Evolutionary conservation across 2,113 vertebrate species (phyloP), one percentile per base, ranked within the genome.

Genomic region (Calypte anna): DNA sequence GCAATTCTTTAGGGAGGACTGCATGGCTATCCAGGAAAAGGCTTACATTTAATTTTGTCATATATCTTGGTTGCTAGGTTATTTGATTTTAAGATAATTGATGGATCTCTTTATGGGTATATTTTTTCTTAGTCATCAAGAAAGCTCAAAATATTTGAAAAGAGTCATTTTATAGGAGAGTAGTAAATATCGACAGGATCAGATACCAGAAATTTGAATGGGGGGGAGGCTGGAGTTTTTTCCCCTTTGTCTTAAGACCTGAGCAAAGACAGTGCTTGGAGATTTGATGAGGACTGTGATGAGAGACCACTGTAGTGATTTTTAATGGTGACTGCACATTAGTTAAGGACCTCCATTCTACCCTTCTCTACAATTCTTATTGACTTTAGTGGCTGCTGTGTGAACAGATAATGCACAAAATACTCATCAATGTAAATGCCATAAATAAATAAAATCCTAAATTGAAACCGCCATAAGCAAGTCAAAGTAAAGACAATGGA

Each of bases 51-150:
- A 78, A 91, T 93, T 92, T 96, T 87, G 22, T 55, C 54, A 55
- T 87, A 80, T 86, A 66, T 92, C 50, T 46, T 89, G 36, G 14
- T 79, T 92, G 73, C 73, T 74, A 90, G 38, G 28, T 86, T 93
- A 78, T 96, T 88, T 96, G 86, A 92, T 94, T 90, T 92, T 95
- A 90, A 95, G 82, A 61, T 83, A 91, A 91, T 86, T 91, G 85
- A 96, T 92, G 85, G 58, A 92, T 69, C 69, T 80, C 55, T 94
- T 85, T 82, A 63, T 82, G n/a, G 23, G 33, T 67, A 33, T 85
- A 40, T 89, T 83, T 94, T 94, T 92, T 95, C 86, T 63, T 90
- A 91, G 82, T 82, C 76, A 86, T 94, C 74, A 92, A 88, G 80
- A 95, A 90, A 83, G 54, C 81, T 92, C 86, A 84, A 93, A 96